These are phyloP conservation scores for Oligia fasciuncula DNA, from an alignment of 2,888 invertebrate genomes.

Conservation along the genomic window DNA sequence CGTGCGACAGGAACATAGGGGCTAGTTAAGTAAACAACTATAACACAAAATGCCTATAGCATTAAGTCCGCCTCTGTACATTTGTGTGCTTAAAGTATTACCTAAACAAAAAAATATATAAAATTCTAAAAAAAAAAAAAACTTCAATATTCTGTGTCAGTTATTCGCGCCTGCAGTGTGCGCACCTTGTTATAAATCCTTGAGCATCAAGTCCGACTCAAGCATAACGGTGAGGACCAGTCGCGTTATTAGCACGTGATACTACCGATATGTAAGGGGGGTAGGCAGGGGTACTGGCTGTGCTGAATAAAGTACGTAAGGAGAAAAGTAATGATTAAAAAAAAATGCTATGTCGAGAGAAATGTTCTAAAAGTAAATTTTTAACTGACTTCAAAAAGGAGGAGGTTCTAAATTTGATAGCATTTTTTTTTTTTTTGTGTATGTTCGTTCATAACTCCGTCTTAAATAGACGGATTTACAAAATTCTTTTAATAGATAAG, in stretches of 20 bases:
- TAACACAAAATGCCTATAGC: background rate
- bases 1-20: background rate
- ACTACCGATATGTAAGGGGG: conserved; percentile 40
- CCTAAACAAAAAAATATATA: background rate
- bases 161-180: conserved; percentile 64
- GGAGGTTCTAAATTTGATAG: no score
- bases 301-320: background rate
- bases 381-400: no score
- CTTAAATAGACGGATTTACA: no score
- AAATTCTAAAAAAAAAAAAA: background rate
- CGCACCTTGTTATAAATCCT: conserved; percentile 74
- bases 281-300: conserved; percentile 28
- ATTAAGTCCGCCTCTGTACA: background rate
- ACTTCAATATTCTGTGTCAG: background rate
- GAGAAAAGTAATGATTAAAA: background rate
- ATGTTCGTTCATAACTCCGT: no score
- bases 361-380: background rate
- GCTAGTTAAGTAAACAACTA: background rate
- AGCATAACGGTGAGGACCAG: conserved; percentile 73
- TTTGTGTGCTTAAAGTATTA: background rate
- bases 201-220: conserved; percentile 71
- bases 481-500: no score
- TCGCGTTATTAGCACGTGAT: conserved; percentile 65
- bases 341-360: no score
- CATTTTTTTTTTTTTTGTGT: no score